These are phyloP conservation scores for Bombus difficillimus DNA, from an alignment of 1,140 invertebrate genomes.

Conservation along the genomic window DNA sequence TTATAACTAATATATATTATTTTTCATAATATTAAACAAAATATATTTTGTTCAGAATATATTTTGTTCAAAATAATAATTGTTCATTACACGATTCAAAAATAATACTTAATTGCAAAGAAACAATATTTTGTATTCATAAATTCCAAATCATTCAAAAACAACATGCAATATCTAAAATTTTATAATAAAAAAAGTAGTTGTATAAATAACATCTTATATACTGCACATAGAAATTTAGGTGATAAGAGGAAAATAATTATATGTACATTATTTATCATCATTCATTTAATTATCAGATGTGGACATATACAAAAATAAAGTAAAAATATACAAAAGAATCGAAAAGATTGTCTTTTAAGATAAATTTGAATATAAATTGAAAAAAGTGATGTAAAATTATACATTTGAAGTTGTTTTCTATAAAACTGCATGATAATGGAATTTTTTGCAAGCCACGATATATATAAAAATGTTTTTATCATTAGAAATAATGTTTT, in stretches of 20 bases:
- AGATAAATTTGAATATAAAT: slow-evolving; percentile 9
- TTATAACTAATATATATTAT: neutral
- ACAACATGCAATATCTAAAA: neutral
- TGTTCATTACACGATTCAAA: neutral
- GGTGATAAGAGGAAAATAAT: neutral
- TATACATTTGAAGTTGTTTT: slow-evolving; percentile 60
- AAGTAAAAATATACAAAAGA: neutral
- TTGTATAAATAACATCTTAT: neutral
- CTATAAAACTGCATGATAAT: slow-evolving; percentile 68
- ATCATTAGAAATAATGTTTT: neutral
- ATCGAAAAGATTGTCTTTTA: neutral
- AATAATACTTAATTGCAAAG: neutral
- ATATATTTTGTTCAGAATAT: too few species aligned
- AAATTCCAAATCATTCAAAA: neutral
- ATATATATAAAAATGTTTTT: slow-evolving; percentile 18
- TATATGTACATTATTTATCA: neutral
- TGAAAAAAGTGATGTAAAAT: neutral
- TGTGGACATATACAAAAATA: slow-evolving; percentile 23
- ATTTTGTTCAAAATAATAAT: neutral
- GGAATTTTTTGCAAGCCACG: slow-evolving; percentile 42
- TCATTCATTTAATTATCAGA: slow-evolving; percentile 45
- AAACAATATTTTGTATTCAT: neutral
- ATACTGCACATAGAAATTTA: slow-evolving; percentile 6
- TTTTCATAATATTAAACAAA: neutral
- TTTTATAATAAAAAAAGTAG: neutral